phyloP scores from a whole-genome alignment of 2,113 vertebrate genomes.

The Phrynocephalus versicolor region DNA sequence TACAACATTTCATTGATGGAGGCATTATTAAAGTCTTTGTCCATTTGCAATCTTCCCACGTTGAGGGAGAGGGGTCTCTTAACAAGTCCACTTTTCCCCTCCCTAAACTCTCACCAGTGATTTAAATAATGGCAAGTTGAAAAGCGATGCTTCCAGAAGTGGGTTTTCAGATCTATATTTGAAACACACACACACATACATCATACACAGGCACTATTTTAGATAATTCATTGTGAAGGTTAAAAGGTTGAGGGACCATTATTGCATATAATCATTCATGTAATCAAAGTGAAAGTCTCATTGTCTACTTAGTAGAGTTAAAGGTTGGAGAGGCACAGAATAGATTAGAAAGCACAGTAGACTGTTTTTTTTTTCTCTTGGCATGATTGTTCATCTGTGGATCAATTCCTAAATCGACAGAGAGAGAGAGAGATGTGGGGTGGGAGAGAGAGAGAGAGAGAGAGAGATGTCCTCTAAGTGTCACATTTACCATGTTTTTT shows the following conservation, averaged over 20 bases:
- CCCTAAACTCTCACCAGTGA: constrained; percentile 19
- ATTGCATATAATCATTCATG: constrained; percentile 35
- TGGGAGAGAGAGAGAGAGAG: not conserved
- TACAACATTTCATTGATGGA: constrained; percentile 28
- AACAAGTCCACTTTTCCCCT: not conserved
- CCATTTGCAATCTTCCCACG: constrained; percentile 29
- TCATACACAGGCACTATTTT: constrained; percentile 29
- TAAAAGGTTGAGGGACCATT: constrained; percentile 37
- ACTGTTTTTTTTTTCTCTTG: constrained; percentile 56
- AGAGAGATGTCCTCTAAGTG: not conserved
- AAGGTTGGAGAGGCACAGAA: constrained; percentile 50
- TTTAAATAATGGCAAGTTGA: constrained; percentile 40
- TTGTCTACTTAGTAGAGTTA: constrained; percentile 57
- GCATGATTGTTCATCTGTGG: constrained; percentile 44
- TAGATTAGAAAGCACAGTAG: constrained; percentile 25
- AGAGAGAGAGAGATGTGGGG: not conserved
- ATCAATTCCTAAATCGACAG: constrained; percentile 25
- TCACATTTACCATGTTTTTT: constrained; percentile 40
- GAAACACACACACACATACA: not conserved
- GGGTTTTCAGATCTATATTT: constrained; percentile 17
- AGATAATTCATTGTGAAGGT: constrained; percentile 45
- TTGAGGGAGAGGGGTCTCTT: constrained; percentile 14
- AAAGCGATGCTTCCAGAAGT: not conserved
- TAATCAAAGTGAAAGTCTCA: constrained; percentile 50
- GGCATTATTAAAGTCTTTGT: constrained; percentile 23